Evolutionary conservation across 2,113 vertebrate genomes (phyloP).

Genomic region (Halichoerus grypus): DNA sequence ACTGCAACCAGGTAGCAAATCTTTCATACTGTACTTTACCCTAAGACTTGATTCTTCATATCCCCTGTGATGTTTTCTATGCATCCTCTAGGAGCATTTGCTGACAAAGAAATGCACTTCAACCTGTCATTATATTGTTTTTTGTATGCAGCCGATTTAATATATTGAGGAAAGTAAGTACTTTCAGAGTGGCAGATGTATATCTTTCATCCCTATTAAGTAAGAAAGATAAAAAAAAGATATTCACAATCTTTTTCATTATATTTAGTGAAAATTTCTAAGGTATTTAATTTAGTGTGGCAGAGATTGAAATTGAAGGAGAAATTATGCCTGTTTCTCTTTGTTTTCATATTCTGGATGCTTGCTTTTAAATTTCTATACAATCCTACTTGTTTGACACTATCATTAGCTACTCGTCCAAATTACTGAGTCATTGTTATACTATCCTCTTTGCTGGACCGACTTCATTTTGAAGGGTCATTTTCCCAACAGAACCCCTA

Average conservation of each 20-base stretch:
- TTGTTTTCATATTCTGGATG: neutral
- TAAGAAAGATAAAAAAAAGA: neutral
- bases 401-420: neutral
- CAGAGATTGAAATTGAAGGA: neutral
- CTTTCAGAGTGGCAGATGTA: neutral
- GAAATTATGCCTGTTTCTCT: neutral
- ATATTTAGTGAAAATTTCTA: neutral
- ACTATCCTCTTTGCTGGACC: neutral
- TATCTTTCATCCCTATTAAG: neutral
- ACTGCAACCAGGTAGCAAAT: neutral
- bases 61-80: neutral
- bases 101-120: neutral
- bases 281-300: neutral
- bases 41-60: neutral
- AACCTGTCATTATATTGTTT: neutral
- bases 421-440: neutral
- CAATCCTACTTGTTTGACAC: neutral
- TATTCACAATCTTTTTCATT: neutral
- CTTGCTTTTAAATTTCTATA: neutral
- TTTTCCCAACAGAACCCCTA: neutral
- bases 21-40: neutral
- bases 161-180: neutral
- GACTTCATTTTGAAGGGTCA: neutral
- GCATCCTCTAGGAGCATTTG: neutral
- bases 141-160: neutral